Evolutionary conservation across 2,797 vertebrate species (phyloP).

Genomic region (Propithecus deckenii): DNA sequence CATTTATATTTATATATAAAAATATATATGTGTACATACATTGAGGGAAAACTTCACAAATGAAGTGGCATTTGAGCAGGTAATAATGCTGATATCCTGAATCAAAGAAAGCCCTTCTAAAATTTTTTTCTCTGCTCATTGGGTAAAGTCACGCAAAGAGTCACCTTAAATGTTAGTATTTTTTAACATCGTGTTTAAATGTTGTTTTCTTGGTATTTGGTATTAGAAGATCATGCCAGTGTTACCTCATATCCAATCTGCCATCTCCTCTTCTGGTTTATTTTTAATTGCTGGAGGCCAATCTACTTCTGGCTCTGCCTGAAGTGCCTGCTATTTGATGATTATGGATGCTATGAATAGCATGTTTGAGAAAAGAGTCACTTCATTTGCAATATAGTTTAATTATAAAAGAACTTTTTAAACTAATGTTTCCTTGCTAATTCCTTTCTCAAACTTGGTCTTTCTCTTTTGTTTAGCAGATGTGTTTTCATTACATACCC

Average conservation of each 20-base stretch:
- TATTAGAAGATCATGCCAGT: neutral
- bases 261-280: neutral
- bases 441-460: conserved; percentile 67
- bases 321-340: conserved; percentile 22
- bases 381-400: conserved; percentile 64
- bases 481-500: conserved; percentile 77
- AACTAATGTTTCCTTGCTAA: conserved; percentile 69
- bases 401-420: conserved; percentile 74
- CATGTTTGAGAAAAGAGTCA: conserved; percentile 35
- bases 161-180: neutral
- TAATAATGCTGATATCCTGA: neutral
- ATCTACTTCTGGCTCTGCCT: conserved; percentile 22
- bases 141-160: neutral
- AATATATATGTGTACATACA: neutral
- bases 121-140: neutral
- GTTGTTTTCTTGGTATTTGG: neutral
- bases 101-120: neutral
- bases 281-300: neutral
- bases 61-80: neutral
- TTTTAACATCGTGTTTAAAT: neutral
- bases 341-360: conserved; percentile 57
- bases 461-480: conserved; percentile 74
- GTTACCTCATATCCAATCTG: neutral
- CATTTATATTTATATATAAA: neutral
- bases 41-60: neutral